Conservation (phyloP, 2,113 vertebrate species). For the Melierax canorus region DNA sequence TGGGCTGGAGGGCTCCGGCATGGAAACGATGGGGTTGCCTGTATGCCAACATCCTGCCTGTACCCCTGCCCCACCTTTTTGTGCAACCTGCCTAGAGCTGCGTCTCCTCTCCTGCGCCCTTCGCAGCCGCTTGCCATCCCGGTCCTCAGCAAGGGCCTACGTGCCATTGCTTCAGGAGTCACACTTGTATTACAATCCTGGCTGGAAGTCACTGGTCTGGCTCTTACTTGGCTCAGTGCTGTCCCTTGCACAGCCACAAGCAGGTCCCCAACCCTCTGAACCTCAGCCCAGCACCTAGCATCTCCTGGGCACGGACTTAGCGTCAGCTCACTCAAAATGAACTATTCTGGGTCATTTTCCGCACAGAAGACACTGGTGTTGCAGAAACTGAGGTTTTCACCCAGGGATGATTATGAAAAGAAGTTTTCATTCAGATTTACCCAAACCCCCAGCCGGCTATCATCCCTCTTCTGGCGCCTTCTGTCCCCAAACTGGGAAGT, state of each 20-base stretch:
- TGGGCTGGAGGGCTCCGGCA: rapidly evolving
- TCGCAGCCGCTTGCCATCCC: rapidly evolving
- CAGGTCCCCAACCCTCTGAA: not conserved
- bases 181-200: not conserved
- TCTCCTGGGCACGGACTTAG: not conserved
- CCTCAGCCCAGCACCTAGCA: not conserved
- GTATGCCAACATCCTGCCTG: not conserved
- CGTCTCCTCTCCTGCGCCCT: not conserved
- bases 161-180: not conserved
- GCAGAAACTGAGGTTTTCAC: not conserved
- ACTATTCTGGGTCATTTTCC: not conserved
- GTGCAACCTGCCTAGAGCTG: not conserved
- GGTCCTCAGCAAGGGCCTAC: not conserved
- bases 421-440: not conserved
- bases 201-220: not conserved
- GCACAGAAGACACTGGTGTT: not conserved
- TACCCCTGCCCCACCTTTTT: not conserved
- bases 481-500: not conserved
- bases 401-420: not conserved
- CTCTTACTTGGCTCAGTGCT: not conserved
- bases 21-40: not conserved
- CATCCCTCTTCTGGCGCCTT: not conserved
- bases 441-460: not conserved
- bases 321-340: not conserved
- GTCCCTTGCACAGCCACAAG: rapidly evolving